phyloP scores from a whole-genome alignment of 2,113 vertebrate species.

The Emydocephalus ijimae region DNA sequence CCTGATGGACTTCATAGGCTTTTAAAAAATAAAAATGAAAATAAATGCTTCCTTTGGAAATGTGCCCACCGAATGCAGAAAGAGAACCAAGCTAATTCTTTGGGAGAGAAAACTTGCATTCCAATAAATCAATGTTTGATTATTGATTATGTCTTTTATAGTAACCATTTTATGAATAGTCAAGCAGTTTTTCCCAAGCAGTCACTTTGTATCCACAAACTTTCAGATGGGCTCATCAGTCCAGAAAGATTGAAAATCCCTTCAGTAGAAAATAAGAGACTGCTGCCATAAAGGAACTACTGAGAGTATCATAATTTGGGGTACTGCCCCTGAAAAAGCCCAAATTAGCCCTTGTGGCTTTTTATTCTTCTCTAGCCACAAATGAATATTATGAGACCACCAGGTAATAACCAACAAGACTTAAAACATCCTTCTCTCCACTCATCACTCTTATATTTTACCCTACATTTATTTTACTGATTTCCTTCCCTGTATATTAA shows the following conservation, averaged over 20 bases:
- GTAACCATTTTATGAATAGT: neutral
- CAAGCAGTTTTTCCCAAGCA: neutral
- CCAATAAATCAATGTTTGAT: neutral
- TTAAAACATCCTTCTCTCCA: constrained; percentile 58
- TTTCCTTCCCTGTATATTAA: constrained; percentile 27
- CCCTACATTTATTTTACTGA: constrained; percentile 29
- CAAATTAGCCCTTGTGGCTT: neutral
- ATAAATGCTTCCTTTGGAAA: neutral
- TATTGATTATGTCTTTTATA: neutral
- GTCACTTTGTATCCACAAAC: neutral
- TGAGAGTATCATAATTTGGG: neutral
- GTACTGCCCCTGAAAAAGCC: neutral
- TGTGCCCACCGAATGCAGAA: neutral
- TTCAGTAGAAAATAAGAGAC: neutral
- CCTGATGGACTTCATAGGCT: neutral
- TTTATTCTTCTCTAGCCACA: neutral
- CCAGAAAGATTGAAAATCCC: neutral
- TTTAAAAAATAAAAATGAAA: neutral
- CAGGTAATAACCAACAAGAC: constrained; percentile 48
- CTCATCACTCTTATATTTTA: constrained; percentile 36
- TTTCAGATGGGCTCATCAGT: neutral
- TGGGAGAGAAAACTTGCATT: neutral
- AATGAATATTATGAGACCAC: constrained; percentile 50
- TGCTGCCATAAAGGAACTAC: neutral
- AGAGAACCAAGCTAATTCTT: neutral